These are phyloP conservation scores for Antitype chi DNA, from an alignment of 2,888 invertebrate species.

Conservation along the genomic window DNA sequence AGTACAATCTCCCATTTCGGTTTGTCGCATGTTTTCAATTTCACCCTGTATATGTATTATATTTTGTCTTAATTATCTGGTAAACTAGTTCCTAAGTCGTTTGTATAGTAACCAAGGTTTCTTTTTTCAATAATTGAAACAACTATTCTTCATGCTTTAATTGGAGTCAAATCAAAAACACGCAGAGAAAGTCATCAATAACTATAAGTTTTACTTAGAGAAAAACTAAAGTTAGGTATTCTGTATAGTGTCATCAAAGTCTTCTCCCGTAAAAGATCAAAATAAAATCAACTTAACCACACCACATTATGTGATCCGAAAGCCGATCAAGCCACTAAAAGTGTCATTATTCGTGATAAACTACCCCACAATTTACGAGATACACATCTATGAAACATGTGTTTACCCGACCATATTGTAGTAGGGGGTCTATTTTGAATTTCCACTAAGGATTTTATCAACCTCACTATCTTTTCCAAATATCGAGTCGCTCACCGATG, in stretches of 20 bases:
- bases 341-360: constrained; percentile 59
- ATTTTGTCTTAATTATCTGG: no score
- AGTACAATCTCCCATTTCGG: no score
- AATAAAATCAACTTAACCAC: constrained; percentile 7
- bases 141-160: background rate
- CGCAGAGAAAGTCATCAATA: no score
- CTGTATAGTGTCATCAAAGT: background rate
- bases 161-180: background rate
- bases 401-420: constrained; percentile 26
- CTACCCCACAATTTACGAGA: constrained; percentile 55
- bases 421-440: constrained; percentile 51
- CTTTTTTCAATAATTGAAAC: no score
- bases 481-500: constrained; percentile 72
- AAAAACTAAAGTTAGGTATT: background rate
- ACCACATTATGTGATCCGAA: constrained; percentile 27
- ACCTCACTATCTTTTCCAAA: constrained; percentile 69
- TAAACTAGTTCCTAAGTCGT: no score
- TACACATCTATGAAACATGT: constrained; percentile 59
- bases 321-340: constrained; percentile 50
- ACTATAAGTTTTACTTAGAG: background rate
- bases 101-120: no score
- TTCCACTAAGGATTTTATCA: constrained; percentile 60
- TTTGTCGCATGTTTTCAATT: no score
- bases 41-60: no score
- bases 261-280: constrained; percentile 1